Evolutionary conservation across 2,888 invertebrate species (phyloP).

Genomic region (Acanthosoma haemorrhoidale): DNA sequence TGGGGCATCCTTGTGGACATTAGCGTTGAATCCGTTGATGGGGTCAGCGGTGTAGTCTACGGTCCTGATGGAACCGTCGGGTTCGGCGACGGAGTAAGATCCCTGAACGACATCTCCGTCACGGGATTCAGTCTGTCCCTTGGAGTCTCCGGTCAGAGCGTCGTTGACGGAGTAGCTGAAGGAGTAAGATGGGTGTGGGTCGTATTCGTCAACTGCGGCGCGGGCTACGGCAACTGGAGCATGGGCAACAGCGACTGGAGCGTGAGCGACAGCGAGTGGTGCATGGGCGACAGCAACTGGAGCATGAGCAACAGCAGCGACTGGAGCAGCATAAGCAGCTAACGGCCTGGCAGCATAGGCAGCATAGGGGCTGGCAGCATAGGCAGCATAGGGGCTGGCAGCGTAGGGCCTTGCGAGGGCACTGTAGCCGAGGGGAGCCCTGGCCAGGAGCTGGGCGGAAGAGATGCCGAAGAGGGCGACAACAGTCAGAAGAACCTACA

Average conservation of each 20-base stretch:
- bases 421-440: conserved; percentile 11
- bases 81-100: neutral
- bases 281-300: conserved; percentile 40
- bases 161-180: conserved; percentile 18
- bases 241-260: neutral
- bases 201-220: neutral
- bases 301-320: neutral
- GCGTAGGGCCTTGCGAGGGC: neutral
- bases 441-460: conserved; percentile 12
- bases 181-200: conserved; percentile 18
- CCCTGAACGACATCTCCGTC: conserved; percentile 42
- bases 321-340: neutral
- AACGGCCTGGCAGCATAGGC: neutral
- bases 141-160: conserved; percentile 18
- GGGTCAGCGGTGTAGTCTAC: conserved; percentile 10
- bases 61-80: conserved; percentile 3
- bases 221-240: neutral
- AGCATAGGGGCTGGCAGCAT: neutral
- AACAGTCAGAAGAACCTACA: neutral
- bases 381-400: neutral
- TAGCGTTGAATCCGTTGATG: conserved; percentile 17
- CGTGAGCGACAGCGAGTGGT: neutral
- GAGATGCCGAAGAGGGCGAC: neutral
- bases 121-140: conserved; percentile 9
- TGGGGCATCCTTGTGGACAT: conserved; percentile 44